Evolutionary conservation across 2,888 invertebrate species (phyloP), one percentile per base, ranked within the genome.

Genomic region (Acleris emargana): DNA sequence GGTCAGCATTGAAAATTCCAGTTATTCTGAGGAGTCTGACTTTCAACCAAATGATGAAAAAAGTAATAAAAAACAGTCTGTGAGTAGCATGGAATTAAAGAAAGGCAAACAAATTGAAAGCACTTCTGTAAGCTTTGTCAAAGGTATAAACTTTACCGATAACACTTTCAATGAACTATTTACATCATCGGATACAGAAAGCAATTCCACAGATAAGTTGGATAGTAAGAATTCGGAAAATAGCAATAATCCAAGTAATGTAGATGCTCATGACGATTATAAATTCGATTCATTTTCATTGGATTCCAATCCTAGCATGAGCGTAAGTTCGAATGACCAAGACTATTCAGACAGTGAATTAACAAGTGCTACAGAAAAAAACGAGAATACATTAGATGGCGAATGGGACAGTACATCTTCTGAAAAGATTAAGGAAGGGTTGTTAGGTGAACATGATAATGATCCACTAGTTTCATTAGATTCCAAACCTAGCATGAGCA

Each of bases 1-100:
- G 17, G 89, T 91, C 22, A 91, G 91, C 69, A 89, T 91, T 70
- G 91, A 90, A 81, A 86, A 91, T 73, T 91, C 91, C 3, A 91
- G 87, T 76, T 88, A 83, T 68, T 90, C 91, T 17, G 91, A 66
- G 38, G 62, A 64, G 3, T 45, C 66, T 11, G 55, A 67, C 28
- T 25, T 45, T 38, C 43, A 54, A 54, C 51, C 89, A 75, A 80
- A 82, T 6, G 74, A 72, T 55, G 76, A 76, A 69, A 69, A 72
- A 62, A 64, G 67, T 20, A 62, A 62, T 53, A 71, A 73, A 52
- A 68, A 68, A 25, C 55, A 69, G 52, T 60, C 58, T 60, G 69
- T 70, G 58, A 57, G 60, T 17, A 60, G 66, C 57, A 58, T 72
- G 38, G 54, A 63, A 17, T 28, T 72, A 59, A 55, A 28, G 68